A percentile compares a stretch with the other conserved stretches of the same genome.
These are phyloP conservation scores for Amphipoea lucens DNA, from an alignment of 2,888 invertebrate genomes.

Conservation along the genomic window DNA sequence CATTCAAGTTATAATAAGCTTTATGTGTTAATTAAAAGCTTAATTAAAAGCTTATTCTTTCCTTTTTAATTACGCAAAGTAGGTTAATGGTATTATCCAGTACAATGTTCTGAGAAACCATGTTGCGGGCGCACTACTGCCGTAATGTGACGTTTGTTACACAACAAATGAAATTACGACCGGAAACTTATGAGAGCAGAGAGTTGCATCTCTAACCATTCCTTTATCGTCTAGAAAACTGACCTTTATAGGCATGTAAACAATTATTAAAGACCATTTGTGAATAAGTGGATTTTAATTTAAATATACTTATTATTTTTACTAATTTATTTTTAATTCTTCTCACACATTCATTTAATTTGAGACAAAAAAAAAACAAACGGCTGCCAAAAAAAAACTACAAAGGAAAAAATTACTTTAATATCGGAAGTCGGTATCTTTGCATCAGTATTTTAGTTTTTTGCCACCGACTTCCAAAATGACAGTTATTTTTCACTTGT, in stretches of 20 bases:
- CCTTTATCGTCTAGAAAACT: not conserved
- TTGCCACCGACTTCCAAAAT: too few species aligned
- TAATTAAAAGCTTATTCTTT: slow-evolving; percentile 1
- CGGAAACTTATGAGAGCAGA: not conserved
- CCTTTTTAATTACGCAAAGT: slow-evolving; percentile 26
- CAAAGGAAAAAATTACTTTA: too few species aligned
- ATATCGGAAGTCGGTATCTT: too few species aligned
- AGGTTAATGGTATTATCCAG: slow-evolving; percentile 15
- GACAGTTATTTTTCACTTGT: too few species aligned
- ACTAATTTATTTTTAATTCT: too few species aligned
- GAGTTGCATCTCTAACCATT: not conserved
- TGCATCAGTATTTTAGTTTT: too few species aligned
- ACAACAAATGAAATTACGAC: slow-evolving; percentile 32
- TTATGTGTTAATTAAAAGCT: not conserved
- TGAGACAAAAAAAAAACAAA: too few species aligned
- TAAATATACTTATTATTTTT: not conserved
- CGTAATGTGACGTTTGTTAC: not conserved
- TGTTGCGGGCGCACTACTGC: not conserved
- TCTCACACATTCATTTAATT: not conserved
- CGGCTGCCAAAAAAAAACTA: too few species aligned
- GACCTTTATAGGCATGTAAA: not conserved
- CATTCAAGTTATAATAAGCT: slow-evolving; percentile 2
- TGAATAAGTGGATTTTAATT: not conserved
- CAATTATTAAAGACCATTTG: not conserved
- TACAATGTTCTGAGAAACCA: slow-evolving; percentile 3